Percentiles rank a stretch among this genome's conserved stretches.
These are phyloP conservation scores for Melanotaenia nigrans DNA, from an alignment of 2,797 vertebrate genomes.

Conservation along the genomic window DNA sequence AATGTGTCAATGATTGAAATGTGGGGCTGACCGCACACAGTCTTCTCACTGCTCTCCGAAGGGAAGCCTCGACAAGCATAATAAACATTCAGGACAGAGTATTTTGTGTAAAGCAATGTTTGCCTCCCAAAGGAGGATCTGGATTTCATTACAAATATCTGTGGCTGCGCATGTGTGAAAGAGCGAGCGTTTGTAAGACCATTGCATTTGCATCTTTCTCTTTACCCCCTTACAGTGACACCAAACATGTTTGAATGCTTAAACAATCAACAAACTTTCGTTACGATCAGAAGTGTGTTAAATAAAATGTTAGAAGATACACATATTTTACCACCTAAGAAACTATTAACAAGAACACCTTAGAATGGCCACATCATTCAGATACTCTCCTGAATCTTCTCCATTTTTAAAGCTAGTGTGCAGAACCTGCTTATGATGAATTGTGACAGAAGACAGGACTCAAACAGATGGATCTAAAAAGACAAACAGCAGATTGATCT, in stretches of 20 bases:
- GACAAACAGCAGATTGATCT: neutral
- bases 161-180: constrained; percentile 33
- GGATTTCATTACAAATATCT: constrained; percentile 76
- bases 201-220: neutral
- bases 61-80: constrained; percentile 75
- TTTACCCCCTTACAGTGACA: neutral
- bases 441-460: neutral
- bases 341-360: neutral
- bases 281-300: neutral
- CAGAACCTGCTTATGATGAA: neutral
- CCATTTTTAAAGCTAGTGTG: neutral
- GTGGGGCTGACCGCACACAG: constrained; percentile 63
- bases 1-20: constrained; percentile 48
- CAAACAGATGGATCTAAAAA: neutral
- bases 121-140: constrained; percentile 74
- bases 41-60: constrained; percentile 62
- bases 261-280: neutral
- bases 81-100: constrained; percentile 79
- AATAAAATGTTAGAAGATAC: neutral
- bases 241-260: neutral
- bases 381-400: neutral
- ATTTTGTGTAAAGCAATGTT: constrained; percentile 80
- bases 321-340: neutral
- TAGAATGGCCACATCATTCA: neutral
- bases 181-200: neutral